These are phyloP conservation scores for Cheilosia impressa DNA, from an alignment of 2,888 invertebrate genomes.

Conservation along the genomic window DNA sequence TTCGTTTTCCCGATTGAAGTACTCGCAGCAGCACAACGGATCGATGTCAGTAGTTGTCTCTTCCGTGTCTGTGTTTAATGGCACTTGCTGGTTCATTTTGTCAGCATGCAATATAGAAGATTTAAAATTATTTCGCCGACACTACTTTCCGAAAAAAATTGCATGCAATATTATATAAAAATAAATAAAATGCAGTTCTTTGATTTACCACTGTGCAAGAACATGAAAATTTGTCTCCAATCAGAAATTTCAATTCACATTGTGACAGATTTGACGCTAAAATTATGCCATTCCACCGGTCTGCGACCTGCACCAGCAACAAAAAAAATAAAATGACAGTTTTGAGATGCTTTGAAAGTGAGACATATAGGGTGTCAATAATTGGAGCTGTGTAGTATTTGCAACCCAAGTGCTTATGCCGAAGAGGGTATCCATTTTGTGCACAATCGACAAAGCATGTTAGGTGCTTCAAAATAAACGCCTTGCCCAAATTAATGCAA, in stretches of 20 bases:
- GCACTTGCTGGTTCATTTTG: constrained; percentile 41
- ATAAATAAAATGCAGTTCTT: constrained; percentile 31
- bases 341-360: background rate
- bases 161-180: constrained; percentile 42
- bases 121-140: constrained; percentile 29
- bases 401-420: no score
- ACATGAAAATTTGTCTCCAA: constrained; percentile 68
- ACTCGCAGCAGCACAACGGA: constrained; percentile 86
- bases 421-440: no score
- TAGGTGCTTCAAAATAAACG: background rate
- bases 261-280: constrained; percentile 13
- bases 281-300: background rate
- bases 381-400: background rate
- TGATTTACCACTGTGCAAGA: constrained; percentile 68
- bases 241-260: constrained; percentile 29
- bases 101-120: constrained; percentile 58
- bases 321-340: background rate
- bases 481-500: background rate
- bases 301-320: background rate
- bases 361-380: constrained; percentile 11
- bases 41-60: constrained; percentile 65
- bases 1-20: constrained; percentile 84
- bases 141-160: constrained; percentile 20
- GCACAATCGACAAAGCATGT: no score
- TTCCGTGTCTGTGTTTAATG: constrained; percentile 27